These are phyloP conservation scores for Ormyrus pomaceus DNA, from an alignment of 2,888 invertebrate species.

Conservation along the genomic window DNA sequence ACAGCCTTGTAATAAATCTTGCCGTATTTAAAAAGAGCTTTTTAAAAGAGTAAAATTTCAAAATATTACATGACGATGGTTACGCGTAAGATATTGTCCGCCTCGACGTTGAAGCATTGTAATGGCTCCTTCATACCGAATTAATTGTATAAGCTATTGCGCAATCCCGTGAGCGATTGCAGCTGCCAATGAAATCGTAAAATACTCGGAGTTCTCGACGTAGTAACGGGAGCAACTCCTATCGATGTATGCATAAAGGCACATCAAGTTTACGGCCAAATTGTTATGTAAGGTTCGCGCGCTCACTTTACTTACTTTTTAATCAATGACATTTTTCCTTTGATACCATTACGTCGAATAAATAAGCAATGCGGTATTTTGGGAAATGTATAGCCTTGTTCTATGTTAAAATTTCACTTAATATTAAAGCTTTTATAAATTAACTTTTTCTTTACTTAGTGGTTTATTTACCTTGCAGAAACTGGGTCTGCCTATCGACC, in stretches of 20 bases:
- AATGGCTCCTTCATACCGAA: too few relatives aligned
- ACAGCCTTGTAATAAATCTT: too few relatives aligned
- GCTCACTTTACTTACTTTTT: not conserved
- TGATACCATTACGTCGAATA: not conserved
- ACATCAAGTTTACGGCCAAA: constrained; percentile 23
- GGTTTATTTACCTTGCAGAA: constrained; percentile 38
- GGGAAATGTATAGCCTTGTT: not conserved
- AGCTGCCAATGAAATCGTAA: not conserved
- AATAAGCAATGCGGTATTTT: not conserved
- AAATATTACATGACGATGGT: too few relatives aligned
- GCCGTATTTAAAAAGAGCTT: too few relatives aligned
- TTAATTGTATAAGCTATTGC: not conserved
- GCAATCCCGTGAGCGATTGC: not conserved
- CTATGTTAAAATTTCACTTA: not conserved
- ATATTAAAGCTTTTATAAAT: not conserved
- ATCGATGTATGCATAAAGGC: not conserved
- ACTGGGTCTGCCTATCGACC: constrained; percentile 40
- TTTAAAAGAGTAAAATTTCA: too few relatives aligned
- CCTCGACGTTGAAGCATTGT: too few relatives aligned
- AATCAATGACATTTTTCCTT: not conserved
- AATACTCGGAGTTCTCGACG: not conserved
- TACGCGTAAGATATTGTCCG: too few relatives aligned
- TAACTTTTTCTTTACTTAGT: constrained; percentile 16
- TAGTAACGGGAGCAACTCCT: too few relatives aligned
- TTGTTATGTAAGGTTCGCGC: constrained; percentile 1